Percentiles rank a stretch among this genome's conserved stretches.
These are phyloP conservation scores for Darevskia mixta DNA, from an alignment of 2,797 vertebrate species.

Conservation along the genomic window DNA sequence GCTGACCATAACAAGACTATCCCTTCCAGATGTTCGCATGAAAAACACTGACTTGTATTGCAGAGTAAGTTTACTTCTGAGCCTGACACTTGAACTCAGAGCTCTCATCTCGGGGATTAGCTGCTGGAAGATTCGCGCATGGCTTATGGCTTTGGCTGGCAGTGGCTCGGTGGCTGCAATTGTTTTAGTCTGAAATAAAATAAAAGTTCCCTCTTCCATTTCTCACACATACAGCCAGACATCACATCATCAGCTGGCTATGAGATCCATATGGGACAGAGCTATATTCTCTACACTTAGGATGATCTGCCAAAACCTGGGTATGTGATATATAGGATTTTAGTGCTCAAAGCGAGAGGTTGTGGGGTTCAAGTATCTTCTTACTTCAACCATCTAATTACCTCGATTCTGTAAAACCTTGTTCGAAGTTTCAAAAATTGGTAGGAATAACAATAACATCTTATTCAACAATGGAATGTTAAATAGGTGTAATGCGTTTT, in stretches of 20 bases:
- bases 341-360: neutral
- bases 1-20: neutral
- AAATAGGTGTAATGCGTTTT: neutral
- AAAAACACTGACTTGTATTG: neutral
- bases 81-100: constrained; percentile 19
- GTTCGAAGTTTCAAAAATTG: neutral
- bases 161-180: constrained; percentile 2
- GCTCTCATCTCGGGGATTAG: constrained; percentile 24
- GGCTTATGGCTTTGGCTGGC: constrained; percentile 27
- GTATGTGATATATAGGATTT: neutral
- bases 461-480: neutral
- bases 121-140: neutral
- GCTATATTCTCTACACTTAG: constrained; percentile 7
- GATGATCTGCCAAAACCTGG: constrained; percentile 6
- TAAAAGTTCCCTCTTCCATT: constrained; percentile 30
- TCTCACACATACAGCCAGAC: constrained; percentile 43
- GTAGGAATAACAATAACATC: neutral
- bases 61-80: neutral
- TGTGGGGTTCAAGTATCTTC: neutral
- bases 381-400: neutral
- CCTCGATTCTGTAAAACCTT: neutral
- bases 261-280: constrained; percentile 30
- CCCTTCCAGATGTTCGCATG: constrained; percentile 1
- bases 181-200: constrained; percentile 33
- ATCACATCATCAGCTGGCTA: constrained; percentile 45